phyloP scores from a whole-genome alignment of 2,113 vertebrate species.

The Tenebrosternarchus preto region DNA sequence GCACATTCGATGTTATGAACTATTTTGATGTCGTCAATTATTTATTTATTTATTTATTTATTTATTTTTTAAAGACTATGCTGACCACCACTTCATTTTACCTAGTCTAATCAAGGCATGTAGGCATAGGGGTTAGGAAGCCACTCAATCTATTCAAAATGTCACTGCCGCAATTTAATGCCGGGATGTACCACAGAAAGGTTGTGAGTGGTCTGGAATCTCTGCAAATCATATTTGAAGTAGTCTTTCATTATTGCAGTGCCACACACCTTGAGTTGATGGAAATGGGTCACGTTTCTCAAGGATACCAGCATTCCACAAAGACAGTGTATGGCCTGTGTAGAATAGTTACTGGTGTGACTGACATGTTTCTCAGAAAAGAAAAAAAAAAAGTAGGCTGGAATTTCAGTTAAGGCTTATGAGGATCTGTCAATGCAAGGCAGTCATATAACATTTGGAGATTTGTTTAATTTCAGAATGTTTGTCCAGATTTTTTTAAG shows the following conservation, averaged over 20 bases:
- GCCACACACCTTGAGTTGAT: conserved; percentile 48
- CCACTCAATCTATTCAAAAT: conserved; percentile 47
- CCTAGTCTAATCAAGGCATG: conserved; percentile 27
- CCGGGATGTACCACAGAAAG: conserved; percentile 54
- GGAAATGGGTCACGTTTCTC: conserved; percentile 44
- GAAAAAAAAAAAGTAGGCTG: conserved; percentile 43
- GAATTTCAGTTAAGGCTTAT: conserved; percentile 37
- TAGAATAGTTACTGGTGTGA: conserved; percentile 16
- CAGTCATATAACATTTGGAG: background rate
- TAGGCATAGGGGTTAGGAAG: conserved; percentile 43
- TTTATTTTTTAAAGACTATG: conserved; percentile 59
- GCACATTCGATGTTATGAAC: background rate
- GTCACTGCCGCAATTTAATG: conserved; percentile 53
- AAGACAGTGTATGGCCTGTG: conserved; percentile 30
- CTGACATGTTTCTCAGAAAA: conserved; percentile 34
- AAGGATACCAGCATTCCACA: conserved; percentile 27
- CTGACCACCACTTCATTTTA: conserved; percentile 53
- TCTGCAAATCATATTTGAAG: conserved; percentile 64
- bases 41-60: background rate
- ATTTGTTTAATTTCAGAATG: conserved; percentile 7
- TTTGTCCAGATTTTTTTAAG: background rate
- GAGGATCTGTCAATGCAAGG: background rate
- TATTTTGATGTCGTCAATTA: background rate
- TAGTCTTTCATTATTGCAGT: conserved; percentile 49
- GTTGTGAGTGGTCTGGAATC: conserved; percentile 61